A percentile compares a stretch with the other conserved stretches of the same genome.
phyloP scores from a whole-genome alignment of 2,113 vertebrate genomes.

The Mormyrus iriodes region DNA sequence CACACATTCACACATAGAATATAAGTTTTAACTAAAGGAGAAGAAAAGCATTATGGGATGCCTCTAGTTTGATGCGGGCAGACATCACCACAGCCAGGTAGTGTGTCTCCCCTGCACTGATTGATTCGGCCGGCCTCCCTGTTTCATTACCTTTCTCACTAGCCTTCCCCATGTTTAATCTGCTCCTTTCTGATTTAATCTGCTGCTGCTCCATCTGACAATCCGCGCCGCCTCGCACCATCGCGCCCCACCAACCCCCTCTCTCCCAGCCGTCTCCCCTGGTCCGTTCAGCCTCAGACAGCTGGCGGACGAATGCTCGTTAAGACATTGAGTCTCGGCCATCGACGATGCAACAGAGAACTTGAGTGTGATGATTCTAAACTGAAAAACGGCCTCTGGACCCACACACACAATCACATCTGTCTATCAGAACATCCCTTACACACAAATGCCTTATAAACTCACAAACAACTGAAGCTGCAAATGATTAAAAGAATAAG shows the following conservation, averaged over 20 bases:
- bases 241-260: neutral
- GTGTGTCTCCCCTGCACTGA: neutral
- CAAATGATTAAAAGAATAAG: neutral
- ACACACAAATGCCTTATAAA: neutral
- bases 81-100: neutral
- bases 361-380: neutral
- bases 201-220: neutral
- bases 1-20: neutral
- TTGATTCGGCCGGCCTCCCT: neutral
- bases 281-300: neutral
- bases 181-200: slow-evolving; percentile 2
- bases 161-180: neutral
- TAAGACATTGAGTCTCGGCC: neutral
- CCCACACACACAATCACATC: neutral
- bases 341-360: neutral
- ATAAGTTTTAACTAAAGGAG: neutral
- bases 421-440: neutral
- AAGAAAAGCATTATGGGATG: neutral
- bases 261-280: neutral
- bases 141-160: neutral
- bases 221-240: neutral
- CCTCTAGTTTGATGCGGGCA: neutral
- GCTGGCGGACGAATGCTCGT: neutral
- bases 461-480: neutral
- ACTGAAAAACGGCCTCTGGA: neutral